These are phyloP conservation scores for Drosophila birchii DNA, from an alignment of 2,888 invertebrate species.

Conservation along the genomic window DNA sequence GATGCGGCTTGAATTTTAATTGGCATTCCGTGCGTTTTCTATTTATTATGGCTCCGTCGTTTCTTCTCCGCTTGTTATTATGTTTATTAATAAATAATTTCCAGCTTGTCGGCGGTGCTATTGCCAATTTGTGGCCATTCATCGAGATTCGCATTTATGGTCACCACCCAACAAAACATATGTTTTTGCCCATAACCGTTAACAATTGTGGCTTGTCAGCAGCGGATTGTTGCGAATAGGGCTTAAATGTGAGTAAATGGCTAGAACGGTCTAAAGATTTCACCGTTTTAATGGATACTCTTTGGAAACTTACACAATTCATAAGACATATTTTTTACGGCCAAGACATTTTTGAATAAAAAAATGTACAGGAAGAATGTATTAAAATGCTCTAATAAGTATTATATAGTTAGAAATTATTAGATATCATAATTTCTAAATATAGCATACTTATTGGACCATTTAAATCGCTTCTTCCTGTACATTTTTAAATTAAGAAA, in stretches of 20 bases:
- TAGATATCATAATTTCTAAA: too few species aligned
- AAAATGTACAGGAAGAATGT: too few species aligned
- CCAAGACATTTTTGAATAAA: background rate
- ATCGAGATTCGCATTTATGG: constrained; percentile 57
- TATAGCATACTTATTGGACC: too few species aligned
- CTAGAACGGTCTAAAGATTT: background rate
- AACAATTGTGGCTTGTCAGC: constrained; percentile 52
- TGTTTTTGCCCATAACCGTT: constrained; percentile 56
- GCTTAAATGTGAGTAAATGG: constrained; percentile 4
- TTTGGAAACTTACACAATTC: background rate
- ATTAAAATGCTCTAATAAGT: too few species aligned
- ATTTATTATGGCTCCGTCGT: constrained; percentile 50
- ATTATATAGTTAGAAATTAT: too few species aligned
- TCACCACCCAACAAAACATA: constrained; percentile 37
- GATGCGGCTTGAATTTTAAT: constrained; percentile 77
- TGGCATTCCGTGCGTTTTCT: constrained; percentile 58
- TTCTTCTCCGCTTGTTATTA: constrained; percentile 44
- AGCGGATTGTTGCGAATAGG: constrained; percentile 3
- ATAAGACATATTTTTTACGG: background rate
- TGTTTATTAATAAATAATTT: constrained; percentile 79
- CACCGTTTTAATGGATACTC: background rate
- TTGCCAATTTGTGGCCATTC: constrained; percentile 65
- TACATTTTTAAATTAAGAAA: too few species aligned
- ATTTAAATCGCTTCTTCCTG: too few species aligned
- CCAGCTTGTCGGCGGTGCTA: constrained; percentile 32